Percentiles rank a stretch among this genome's conserved stretches.
Conservation (phyloP, 2,888 invertebrate genomes). For the Sericinus montela region DNA sequence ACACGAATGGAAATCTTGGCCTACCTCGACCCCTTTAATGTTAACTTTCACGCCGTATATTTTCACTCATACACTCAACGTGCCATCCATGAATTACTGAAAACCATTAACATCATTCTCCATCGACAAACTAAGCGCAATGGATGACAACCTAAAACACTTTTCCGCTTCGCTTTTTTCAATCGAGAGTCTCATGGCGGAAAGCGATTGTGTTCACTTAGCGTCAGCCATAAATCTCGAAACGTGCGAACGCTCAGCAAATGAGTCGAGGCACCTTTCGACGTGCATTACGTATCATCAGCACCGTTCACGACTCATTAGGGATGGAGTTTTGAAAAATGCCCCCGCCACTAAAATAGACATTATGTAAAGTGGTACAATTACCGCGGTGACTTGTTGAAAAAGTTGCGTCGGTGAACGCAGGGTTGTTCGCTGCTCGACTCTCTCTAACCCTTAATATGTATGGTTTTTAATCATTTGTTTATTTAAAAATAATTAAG, state of each 20-base stretch:
- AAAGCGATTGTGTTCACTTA: constrained; percentile 61
- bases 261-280: constrained; percentile 46
- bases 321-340: constrained; percentile 59
- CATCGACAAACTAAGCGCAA: no score
- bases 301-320: constrained; percentile 71
- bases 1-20: no score
- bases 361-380: constrained; percentile 76
- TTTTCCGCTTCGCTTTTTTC: neutral
- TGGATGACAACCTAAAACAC: neutral
- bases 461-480: neutral
- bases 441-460: neutral
- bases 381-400: constrained; percentile 62
- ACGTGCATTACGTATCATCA: constrained; percentile 53
- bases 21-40: no score
- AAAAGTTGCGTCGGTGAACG: constrained; percentile 35
- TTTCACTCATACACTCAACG: no score
- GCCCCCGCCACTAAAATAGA: constrained; percentile 70
- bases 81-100: no score
- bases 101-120: no score
- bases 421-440: neutral
- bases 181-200: neutral
- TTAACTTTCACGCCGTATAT: no score
- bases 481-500: no score
- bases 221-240: constrained; percentile 51
- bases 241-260: constrained; percentile 41